Conservation (phyloP, 2,888 invertebrate genomes). For the Phoenoteleia sp. region DNA sequence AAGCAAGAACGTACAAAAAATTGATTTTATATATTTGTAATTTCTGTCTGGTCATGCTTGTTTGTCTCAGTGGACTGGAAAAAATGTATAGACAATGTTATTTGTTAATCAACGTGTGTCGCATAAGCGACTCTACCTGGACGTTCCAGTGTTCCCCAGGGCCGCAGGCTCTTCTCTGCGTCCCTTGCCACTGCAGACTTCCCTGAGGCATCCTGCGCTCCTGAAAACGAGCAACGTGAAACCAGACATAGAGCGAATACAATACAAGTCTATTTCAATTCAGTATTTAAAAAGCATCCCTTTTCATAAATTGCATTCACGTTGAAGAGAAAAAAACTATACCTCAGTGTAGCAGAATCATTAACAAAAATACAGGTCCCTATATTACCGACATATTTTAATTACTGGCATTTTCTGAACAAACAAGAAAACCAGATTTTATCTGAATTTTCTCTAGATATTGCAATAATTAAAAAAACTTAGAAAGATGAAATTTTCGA, state of each 20-base stretch:
- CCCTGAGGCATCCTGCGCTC: constrained; percentile 85
- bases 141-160: constrained; percentile 95
- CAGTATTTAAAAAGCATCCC: neutral
- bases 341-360: too few relatives aligned
- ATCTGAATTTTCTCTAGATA: too few relatives aligned
- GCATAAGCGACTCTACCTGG: constrained; percentile 87
- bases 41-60: constrained; percentile 64
- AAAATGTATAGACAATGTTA: constrained; percentile 36
- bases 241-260: constrained; percentile 20
- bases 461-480: too few relatives aligned
- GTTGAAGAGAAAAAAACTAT: constrained; percentile 17
- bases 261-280: constrained; percentile 11
- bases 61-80: constrained; percentile 36
- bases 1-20: constrained; percentile 51
- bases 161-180: constrained; percentile 85
- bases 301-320: constrained; percentile 8
- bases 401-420: too few relatives aligned
- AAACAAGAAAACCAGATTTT: too few relatives aligned
- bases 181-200: constrained; percentile 85
- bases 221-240: constrained; percentile 50
- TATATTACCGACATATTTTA: neutral
- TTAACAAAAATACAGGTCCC: neutral
- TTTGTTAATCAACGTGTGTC: constrained; percentile 16
- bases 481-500: too few relatives aligned
- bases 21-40: constrained; percentile 38